Evolutionary conservation across 2,113 vertebrate species (phyloP).

Genomic region (Procavia capensis): DNA sequence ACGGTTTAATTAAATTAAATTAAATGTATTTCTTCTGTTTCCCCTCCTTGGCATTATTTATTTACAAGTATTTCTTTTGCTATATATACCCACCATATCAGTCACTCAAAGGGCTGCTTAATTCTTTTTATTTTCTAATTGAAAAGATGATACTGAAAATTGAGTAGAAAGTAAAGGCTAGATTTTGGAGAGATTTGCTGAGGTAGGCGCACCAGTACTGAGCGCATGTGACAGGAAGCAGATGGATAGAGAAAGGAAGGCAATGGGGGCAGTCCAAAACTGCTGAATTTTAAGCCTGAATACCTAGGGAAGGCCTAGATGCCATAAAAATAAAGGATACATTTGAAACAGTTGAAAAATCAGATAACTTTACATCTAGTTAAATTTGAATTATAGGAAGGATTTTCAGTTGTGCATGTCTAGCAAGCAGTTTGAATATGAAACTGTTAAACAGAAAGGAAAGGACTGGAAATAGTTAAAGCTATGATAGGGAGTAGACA

Average conservation of each 20-base stretch:
- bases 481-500: neutral
- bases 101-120: neutral
- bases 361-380: neutral
- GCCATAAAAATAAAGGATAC: neutral
- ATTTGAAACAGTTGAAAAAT: neutral
- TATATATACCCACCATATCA: neutral
- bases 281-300: constrained; percentile 3
- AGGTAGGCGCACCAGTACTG: neutral
- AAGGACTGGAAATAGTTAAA: neutral
- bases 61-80: neutral
- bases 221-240: neutral
- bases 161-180: neutral
- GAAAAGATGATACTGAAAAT: neutral
- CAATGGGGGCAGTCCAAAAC: neutral
- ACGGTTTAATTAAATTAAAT: neutral
- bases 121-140: constrained; percentile 32
- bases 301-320: neutral
- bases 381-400: neutral
- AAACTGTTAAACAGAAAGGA: neutral
- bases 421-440: constrained; percentile 21
- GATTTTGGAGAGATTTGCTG: neutral
- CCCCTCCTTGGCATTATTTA: neutral
- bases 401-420: neutral
- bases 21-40: neutral
- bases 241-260: neutral